Evolutionary conservation across 2,113 vertebrate genomes (phyloP).

Genomic region (Oriolus oriolus): DNA sequence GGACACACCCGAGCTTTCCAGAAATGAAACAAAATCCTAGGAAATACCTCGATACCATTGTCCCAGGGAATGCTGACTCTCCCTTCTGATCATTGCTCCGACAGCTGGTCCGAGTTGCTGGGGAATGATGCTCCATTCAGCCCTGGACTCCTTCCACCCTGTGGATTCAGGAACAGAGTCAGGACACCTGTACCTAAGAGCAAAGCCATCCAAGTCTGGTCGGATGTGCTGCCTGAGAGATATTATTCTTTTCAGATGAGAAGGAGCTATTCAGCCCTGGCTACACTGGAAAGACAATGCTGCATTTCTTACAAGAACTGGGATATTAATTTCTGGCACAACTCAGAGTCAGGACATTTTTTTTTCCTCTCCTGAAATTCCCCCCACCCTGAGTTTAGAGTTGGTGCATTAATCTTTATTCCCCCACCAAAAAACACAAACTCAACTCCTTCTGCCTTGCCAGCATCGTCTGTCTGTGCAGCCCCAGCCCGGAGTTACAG

Average conservation of each 20-base stretch:
- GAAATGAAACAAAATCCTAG: not conserved
- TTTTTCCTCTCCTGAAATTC: not conserved
- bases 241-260: not conserved
- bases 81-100: not conserved
- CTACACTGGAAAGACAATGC: not conserved
- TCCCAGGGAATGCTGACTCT: not conserved
- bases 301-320: not conserved
- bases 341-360: not conserved
- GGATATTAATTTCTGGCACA: not conserved
- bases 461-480: not conserved
- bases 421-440: not conserved
- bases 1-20: not conserved
- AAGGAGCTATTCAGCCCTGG: not conserved
- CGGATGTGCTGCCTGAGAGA: not conserved
- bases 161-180: not conserved
- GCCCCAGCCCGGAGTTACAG: not conserved
- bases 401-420: constrained; percentile 1
- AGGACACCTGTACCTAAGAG: constrained; percentile 42
- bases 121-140: not conserved
- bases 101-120: not conserved
- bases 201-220: not conserved
- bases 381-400: not conserved
- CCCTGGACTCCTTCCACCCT: constrained; percentile 5
- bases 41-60: not conserved
- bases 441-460: not conserved